A percentile compares a stretch with the other conserved stretches of the same genome.
Conservation (phyloP, 2,888 invertebrate species). For the Andrena dorsata region DNA sequence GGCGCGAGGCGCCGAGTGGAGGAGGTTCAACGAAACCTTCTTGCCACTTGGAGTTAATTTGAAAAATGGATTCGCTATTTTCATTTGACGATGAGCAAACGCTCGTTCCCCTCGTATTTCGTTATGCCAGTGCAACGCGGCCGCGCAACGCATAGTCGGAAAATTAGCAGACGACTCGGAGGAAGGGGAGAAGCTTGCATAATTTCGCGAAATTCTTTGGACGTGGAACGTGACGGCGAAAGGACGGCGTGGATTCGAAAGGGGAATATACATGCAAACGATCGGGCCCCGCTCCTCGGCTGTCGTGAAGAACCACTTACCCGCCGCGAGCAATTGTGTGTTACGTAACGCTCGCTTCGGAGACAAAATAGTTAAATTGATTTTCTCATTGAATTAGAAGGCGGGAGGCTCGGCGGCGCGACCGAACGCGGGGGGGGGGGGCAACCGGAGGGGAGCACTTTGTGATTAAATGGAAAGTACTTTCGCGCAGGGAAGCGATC, state of each 20-base stretch:
- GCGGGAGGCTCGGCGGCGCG: not conserved
- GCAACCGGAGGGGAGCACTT: conserved; percentile 37
- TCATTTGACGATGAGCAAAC: conserved; percentile 23
- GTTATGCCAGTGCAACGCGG: conserved; percentile 1
- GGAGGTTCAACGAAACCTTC: not conserved
- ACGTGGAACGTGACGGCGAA: not conserved
- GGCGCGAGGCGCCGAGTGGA: not conserved
- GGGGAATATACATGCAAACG: conserved; percentile 1
- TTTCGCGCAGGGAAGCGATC: conserved; percentile 70
- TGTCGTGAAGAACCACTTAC: not conserved
- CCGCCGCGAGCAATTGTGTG: conserved; percentile 17
- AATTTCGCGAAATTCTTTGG: conserved; percentile 6
- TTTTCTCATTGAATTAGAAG: conserved; percentile 68
- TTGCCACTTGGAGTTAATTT: conserved; percentile 14
- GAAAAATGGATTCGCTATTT: conserved; percentile 42
- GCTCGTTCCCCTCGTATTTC: conserved; percentile 1
- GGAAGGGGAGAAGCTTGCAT: not conserved
- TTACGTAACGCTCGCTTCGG: conserved; percentile 13
- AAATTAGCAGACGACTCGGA: not conserved
- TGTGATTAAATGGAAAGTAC: conserved; percentile 70
- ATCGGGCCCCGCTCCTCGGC: not conserved
- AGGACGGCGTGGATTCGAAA: not conserved
- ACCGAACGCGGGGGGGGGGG: not conserved
- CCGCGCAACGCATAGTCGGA: not conserved
- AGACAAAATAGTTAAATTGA: conserved; percentile 64